phyloP scores from a whole-genome alignment of 2,797 vertebrate species.

The Cossypha polioptera region DNA sequence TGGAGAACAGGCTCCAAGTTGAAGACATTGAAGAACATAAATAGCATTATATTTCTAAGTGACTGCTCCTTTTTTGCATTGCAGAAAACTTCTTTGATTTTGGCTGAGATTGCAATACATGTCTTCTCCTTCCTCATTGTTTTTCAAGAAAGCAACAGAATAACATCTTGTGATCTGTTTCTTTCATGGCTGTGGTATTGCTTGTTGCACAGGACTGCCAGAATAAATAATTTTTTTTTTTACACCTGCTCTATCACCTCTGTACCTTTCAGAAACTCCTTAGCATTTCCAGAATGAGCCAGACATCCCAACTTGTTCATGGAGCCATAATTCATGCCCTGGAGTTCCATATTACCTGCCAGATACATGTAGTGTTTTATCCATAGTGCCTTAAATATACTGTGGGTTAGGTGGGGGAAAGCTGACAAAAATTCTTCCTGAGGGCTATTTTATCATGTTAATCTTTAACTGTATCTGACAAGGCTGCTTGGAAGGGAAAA shows the following conservation, averaged over 20 bases:
- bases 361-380: neutral
- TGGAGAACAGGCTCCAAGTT: neutral
- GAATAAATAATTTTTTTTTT: neutral
- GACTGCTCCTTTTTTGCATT: neutral
- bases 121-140: neutral
- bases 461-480: neutral
- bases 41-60: neutral
- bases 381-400: neutral
- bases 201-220: neutral
- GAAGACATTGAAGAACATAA: neutral
- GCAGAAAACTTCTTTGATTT: slow-evolving; percentile 28
- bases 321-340: neutral
- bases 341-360: neutral
- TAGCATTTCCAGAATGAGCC: neutral
- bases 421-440: neutral
- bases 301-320: neutral
- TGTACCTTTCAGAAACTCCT: neutral
- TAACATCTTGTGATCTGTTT: neutral
- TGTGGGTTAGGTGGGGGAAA: neutral
- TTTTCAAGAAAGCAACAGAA: neutral
- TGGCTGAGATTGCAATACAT: neutral
- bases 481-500: neutral
- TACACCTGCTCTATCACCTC: neutral
- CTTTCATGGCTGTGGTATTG: neutral
- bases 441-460: neutral